These are phyloP conservation scores for Glareola pratincola DNA, from an alignment of 2,113 vertebrate genomes.

Conservation along the genomic window DNA sequence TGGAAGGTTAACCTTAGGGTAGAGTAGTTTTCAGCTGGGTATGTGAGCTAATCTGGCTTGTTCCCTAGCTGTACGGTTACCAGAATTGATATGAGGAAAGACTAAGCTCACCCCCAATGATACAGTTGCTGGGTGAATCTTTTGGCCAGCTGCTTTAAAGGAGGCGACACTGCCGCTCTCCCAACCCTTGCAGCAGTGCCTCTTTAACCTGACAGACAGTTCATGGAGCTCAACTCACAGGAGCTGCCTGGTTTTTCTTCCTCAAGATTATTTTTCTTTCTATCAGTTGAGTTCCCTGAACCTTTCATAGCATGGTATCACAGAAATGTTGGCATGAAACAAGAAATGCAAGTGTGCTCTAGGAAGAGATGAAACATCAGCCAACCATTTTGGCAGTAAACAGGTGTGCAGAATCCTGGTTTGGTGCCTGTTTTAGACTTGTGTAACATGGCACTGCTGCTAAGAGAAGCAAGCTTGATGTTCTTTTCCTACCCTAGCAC, in stretches of 20 bases:
- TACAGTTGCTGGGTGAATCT: not conserved
- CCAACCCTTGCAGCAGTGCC: not conserved
- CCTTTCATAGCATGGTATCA: not conserved
- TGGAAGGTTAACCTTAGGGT: not conserved
- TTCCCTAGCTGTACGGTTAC: not conserved
- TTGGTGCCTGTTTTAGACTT: not conserved
- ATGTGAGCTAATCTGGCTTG: not conserved
- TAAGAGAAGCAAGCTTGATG: not conserved
- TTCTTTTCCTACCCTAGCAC: not conserved
- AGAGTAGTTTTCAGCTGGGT: not conserved
- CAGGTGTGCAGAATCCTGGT: fast-evolving
- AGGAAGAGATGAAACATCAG: not conserved
- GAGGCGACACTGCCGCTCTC: not conserved
- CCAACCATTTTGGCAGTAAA: fast-evolving
- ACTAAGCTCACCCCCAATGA: fast-evolving
- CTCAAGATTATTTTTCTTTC: not conserved
- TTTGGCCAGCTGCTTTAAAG: not conserved
- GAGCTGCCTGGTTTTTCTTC: not conserved
- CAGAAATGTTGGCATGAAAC: not conserved
- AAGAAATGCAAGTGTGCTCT: not conserved
- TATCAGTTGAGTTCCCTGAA: not conserved
- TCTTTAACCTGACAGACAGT: not conserved
- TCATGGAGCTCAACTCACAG: not conserved
- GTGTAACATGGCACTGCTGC: not conserved
- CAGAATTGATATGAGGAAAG: not conserved